These are phyloP conservation scores for Arizona elegans DNA, from an alignment of 2,113 vertebrate genomes.

Conservation along the genomic window DNA sequence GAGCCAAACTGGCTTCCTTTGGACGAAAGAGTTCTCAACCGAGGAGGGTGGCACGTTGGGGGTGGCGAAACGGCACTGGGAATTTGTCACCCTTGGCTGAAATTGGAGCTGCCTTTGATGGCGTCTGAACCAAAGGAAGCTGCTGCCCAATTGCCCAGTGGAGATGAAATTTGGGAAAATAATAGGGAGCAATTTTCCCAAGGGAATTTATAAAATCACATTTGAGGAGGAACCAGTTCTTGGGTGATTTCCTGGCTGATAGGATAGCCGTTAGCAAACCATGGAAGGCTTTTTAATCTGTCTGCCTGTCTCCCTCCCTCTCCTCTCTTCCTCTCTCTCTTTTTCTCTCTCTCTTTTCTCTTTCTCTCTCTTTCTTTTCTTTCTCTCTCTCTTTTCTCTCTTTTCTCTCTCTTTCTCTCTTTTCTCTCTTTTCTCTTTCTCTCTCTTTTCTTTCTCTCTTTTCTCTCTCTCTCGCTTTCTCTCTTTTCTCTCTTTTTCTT, in stretches of 20 bases:
- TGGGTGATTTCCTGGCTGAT: neutral
- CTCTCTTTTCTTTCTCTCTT: too few relatives aligned
- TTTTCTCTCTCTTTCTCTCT: too few relatives aligned
- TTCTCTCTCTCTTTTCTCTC: too few relatives aligned
- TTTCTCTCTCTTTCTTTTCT: too few relatives aligned
- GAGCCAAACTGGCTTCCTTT: constrained; percentile 16
- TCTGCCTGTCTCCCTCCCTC: too few relatives aligned
- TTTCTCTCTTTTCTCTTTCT: too few relatives aligned
- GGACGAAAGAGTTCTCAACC: neutral
- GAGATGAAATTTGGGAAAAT: neutral
- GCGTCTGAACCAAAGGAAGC: neutral
- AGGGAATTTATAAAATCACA: neutral
- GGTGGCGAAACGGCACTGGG: neutral
- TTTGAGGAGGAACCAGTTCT: neutral
- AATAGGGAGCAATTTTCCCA: neutral
- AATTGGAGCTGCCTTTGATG: neutral
- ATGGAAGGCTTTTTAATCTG: neutral
- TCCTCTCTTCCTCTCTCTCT: too few relatives aligned
- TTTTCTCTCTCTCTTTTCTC: too few relatives aligned
- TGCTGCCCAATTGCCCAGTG: neutral
- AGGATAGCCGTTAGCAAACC: neutral
- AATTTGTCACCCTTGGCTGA: neutral
- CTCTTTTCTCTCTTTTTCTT: too few relatives aligned
- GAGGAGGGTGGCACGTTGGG: constrained; percentile 1
- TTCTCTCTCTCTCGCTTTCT: too few relatives aligned